Base-by-base conservation (phyloP, 1,140 invertebrate genomes). In the Vollenhovia emeryi region DNA sequence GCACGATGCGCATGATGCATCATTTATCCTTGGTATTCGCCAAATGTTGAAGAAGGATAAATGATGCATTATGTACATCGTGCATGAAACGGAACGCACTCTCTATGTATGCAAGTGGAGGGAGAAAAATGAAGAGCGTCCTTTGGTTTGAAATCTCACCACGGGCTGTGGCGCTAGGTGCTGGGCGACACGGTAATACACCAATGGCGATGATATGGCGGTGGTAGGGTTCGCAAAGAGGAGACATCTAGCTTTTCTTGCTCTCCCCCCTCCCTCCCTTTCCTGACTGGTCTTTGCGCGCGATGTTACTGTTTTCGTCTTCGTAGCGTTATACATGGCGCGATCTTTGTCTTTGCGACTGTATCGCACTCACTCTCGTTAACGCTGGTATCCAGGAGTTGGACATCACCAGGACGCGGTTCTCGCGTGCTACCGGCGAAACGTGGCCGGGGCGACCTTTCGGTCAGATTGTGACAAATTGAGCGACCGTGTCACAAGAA, bases 371-470 rank as follows among this genome's bases (percentile, higher is more conserved):
- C n/a, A 82, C 48, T 57, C 45, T 75, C 52, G 45, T 27, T 48
- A 5, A 36, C 52, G 55, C 43, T 40, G 55, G 60, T 59, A 55
- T 9, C 36, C 13, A 45, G 24, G 50, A 73, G n/a, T n/a, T 36
- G 45, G 59, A 21, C 36, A 30, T 82, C 74, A 57, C 45, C 18
- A 50, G 79, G 50, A 62, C 57, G 48, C 45, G 52, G 18, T n/a
- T 71, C 76, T 87, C 75, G 48, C 75, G 86, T 33, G 50, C n/a
- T 62, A 64, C 80, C 87, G 85, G 87, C 82, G 18, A 85, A 85
- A 89, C 68, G 89, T 89, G 89, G 59, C 45, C 27, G 43, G n/a
- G n/a, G 43, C 50, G 48, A 83, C 62, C 71, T 76, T 79, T 74
- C 82, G 84, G n/a, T 86, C 78, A 73, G 52, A 48, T 5, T 21